Evolutionary conservation across 2,113 vertebrate species (phyloP).

Genomic region (Ceuthmochares aereus): DNA sequence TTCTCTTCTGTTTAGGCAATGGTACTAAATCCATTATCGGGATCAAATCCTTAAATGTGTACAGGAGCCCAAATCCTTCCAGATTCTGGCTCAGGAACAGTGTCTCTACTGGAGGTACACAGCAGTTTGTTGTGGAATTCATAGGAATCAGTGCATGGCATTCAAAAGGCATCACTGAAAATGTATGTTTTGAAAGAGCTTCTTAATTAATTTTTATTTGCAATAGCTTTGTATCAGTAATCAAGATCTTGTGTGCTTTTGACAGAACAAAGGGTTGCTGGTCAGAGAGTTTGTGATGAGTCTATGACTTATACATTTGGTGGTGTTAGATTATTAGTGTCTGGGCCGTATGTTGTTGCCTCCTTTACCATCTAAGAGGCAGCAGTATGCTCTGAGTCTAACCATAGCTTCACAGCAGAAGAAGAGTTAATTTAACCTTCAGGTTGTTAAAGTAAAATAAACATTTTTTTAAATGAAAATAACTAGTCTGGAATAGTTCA

Average conservation of each 20-base stretch:
- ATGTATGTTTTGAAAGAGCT: background rate
- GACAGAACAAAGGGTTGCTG: background rate
- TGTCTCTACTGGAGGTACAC: background rate
- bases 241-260: background rate
- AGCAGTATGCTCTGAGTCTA: background rate
- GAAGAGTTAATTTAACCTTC: conserved; percentile 79
- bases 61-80: background rate
- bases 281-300: background rate
- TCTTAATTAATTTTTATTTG: background rate
- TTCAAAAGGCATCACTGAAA: background rate
- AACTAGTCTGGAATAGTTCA: conserved; percentile 74
- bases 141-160: background rate
- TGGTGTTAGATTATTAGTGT: background rate
- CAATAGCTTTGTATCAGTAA: background rate
- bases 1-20: background rate
- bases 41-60: background rate
- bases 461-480: conserved; percentile 79
- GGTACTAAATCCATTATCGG: background rate
- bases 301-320: background rate
- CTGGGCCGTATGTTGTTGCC: background rate
- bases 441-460: conserved; percentile 79
- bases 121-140: background rate
- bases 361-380: background rate
- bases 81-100: background rate
- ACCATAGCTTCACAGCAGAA: background rate